These are phyloP conservation scores for Phrynosoma platyrhinos DNA, from an alignment of 2,113 vertebrate genomes.

Conservation along the genomic window DNA sequence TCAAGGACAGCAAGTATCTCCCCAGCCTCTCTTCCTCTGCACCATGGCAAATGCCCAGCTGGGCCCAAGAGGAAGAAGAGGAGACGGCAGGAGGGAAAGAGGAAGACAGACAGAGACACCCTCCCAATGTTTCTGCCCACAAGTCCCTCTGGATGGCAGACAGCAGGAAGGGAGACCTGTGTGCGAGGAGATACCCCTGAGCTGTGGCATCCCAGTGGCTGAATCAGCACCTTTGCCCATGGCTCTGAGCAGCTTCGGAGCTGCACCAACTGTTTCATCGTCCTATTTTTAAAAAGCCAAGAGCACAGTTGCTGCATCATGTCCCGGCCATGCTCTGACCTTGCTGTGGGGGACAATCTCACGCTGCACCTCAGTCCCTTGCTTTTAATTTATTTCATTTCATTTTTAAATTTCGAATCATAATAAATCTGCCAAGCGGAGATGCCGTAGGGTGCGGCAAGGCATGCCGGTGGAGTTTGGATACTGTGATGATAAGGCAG, in stretches of 20 bases:
- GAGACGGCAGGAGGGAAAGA: too few species aligned
- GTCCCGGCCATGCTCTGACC: neutral
- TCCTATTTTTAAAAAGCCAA: conserved; percentile 14
- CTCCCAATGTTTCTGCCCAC: neutral
- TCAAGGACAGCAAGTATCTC: neutral
- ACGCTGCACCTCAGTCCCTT: neutral
- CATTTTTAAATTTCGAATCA: neutral
- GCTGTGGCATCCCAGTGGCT: accelerated
- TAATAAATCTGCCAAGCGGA: neutral
- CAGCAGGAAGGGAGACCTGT: neutral
- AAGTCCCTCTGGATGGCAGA: neutral
- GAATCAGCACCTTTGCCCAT: neutral
- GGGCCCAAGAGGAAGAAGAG: too few species aligned
- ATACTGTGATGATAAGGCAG: too few species aligned
- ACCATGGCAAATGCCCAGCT: neutral
- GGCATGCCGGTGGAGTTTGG: neutral
- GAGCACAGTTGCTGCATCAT: neutral
- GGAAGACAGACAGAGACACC: too few species aligned
- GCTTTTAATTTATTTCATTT: neutral
- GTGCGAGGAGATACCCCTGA: neutral
- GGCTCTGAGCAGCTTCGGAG: neutral
- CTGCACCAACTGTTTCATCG: neutral
- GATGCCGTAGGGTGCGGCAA: neutral
- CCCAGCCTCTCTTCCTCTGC: neutral
- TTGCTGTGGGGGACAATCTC: neutral